Conservation (phyloP, 2,797 vertebrate species). For the Arrhamphus sclerolepis region DNA sequence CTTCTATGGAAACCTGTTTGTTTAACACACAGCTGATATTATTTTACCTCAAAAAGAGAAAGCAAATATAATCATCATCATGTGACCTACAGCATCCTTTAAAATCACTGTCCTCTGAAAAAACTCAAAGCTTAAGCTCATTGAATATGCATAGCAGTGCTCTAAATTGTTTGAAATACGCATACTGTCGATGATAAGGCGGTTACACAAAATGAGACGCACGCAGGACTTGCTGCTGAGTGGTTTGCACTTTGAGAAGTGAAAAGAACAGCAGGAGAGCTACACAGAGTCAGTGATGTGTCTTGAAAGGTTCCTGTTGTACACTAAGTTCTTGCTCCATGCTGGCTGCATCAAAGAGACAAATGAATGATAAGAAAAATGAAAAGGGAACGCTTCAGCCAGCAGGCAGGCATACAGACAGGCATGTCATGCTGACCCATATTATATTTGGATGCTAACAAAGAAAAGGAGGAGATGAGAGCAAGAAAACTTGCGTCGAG, state of each 20-base stretch:
- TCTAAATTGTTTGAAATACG: conserved; percentile 12
- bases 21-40: neutral
- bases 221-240: conserved; percentile 23
- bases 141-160: neutral
- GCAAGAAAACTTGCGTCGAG: conserved; percentile 48
- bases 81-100: neutral
- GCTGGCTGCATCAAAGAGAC: conserved; percentile 38
- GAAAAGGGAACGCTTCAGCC: conserved; percentile 20
- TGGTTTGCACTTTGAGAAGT: conserved; percentile 36
- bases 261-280: conserved; percentile 48
- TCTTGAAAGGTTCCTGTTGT: conserved; percentile 49
- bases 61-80: neutral
- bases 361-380: conserved; percentile 18
- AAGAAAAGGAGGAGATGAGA: conserved; percentile 54
- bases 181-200: conserved; percentile 3
- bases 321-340: conserved; percentile 24
- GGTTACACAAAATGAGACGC: conserved; percentile 25
- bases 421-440: conserved; percentile 62
- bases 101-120: neutral
- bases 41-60: neutral
- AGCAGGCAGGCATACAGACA: conserved; percentile 19
- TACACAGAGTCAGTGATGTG: conserved; percentile 36
- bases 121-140: neutral
- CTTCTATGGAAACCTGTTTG: no score
- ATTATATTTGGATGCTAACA: conserved; percentile 51